These are phyloP conservation scores for Zaprionus bogoriensis DNA, from an alignment of 2,888 invertebrate genomes.

Conservation along the genomic window DNA sequence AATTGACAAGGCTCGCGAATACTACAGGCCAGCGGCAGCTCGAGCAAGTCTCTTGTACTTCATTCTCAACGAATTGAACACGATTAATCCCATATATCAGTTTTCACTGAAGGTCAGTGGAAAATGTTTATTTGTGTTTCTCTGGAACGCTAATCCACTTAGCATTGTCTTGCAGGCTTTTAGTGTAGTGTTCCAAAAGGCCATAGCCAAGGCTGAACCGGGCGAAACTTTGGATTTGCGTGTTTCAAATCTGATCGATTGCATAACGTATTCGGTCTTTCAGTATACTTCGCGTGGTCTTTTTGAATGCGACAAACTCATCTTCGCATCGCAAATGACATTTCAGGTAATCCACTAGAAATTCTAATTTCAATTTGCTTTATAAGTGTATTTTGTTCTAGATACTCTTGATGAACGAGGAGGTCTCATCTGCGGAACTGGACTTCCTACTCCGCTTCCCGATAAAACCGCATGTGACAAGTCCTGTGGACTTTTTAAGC, in stretches of 20 bases:
- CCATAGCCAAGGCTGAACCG: constrained; percentile 93
- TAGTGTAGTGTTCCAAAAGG: constrained; percentile 98
- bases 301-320: constrained; percentile 98
- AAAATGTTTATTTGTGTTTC: background rate
- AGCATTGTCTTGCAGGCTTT: constrained; percentile 88
- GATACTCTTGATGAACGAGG: constrained; percentile 93
- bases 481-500: constrained; percentile 96
- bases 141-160: background rate
- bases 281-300: constrained; percentile 96
- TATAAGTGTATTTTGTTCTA: constrained; percentile 78
- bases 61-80: constrained; percentile 96
- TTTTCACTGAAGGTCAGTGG: constrained; percentile 92
- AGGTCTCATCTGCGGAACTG: constrained; percentile 92
- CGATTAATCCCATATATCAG: constrained; percentile 98
- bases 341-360: constrained; percentile 88
- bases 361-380: background rate
- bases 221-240: constrained; percentile 90
- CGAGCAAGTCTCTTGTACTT: constrained; percentile 97
- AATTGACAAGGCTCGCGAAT: constrained; percentile 96
- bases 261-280: constrained; percentile 96
- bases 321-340: constrained; percentile 97
- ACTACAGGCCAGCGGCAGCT: constrained; percentile 90
- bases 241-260: constrained; percentile 95
- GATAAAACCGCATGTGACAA: constrained; percentile 94
- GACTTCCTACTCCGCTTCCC: constrained; percentile 97